These are phyloP conservation scores for Brachylomia viminalis DNA, from an alignment of 2,888 invertebrate species.

Conservation along the genomic window DNA sequence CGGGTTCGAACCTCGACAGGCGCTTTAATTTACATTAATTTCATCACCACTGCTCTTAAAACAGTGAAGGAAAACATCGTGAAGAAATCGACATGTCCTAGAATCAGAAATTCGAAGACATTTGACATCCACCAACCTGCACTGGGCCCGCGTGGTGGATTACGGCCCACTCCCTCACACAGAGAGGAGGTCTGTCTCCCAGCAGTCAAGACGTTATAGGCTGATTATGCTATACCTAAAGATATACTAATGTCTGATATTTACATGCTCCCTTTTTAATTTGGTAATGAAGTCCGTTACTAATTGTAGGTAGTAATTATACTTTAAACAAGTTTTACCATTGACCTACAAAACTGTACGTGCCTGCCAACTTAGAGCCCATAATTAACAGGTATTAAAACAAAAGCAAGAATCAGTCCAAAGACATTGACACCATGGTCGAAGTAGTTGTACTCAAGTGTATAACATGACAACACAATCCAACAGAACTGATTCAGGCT, in stretches of 20 bases:
- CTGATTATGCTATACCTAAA: neutral
- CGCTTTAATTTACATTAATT: too few relatives aligned
- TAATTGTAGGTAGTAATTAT: slow-evolving; percentile 38
- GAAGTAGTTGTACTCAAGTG: neutral
- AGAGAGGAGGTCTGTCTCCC: too few relatives aligned
- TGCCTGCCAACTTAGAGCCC: slow-evolving; percentile 15
- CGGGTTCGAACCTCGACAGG: too few relatives aligned
- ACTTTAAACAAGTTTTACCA: slow-evolving; percentile 26
- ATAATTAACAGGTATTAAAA: slow-evolving; percentile 25
- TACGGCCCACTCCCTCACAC: too few relatives aligned
- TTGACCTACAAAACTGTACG: slow-evolving; percentile 32
- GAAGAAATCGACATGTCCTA: too few relatives aligned
- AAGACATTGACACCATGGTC: neutral
- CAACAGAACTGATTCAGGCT: too few relatives aligned
- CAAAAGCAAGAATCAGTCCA: neutral
- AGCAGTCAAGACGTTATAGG: too few relatives aligned
- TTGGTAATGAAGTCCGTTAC: slow-evolving; percentile 8
- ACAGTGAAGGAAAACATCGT: too few relatives aligned
- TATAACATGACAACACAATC: neutral
- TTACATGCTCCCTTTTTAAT: neutral
- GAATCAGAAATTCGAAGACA: too few relatives aligned
- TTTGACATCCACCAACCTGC: too few relatives aligned
- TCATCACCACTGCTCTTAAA: too few relatives aligned
- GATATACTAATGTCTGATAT: neutral
- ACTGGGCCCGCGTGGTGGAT: too few relatives aligned